Evolutionary conservation across 2,113 vertebrate genomes (phyloP), one percentile per base, ranked within the genome.

Genomic region (Lamprotornis superbus): DNA sequence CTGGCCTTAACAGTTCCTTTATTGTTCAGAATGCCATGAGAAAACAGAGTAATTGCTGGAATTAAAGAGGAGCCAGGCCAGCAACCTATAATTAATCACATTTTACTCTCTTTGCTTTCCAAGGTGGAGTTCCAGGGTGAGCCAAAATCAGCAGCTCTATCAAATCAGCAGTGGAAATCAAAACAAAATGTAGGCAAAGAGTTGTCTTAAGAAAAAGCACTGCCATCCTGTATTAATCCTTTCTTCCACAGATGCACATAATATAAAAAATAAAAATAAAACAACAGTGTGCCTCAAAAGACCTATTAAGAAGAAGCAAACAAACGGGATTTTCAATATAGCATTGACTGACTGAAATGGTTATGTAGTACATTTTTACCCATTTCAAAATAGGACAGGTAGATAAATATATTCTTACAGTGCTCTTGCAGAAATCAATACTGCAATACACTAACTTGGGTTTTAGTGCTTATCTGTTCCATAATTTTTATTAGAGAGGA

Each of bases 381-480:
- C 73, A 92, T 94, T 96, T 96, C 76, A 79, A 84, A 92, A 81
- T 4, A 94, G 40, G 80, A 77, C 78, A 89, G 90, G 75, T 57
- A 89, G 73, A 89, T 83, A 93, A 93, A 95, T 85, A 81, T 37
- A 89, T 87, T 92, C 80, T 92, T 83, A 89, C 44, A 92, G 22
- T 35, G 83, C 60, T 91, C 68, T 55, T 75, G 61, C 13, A 81
- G 44, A 92, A 95, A 94, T 94, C 94, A 86, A 92, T 96, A 94
- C 49, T 78, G 53, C 85, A 83, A 67, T 75, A 76, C 28, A 84
- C 79, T 87, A 76, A 92, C 68, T 77, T 7, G 4, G 76, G 40
- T 6, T 92, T 90, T 83, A 77, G 71, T 52, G 65, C n/a, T 95
- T 90, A 74, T 91, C 88, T 90, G 50, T 78, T 82, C 78, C 74